Percentiles rank a stretch among this genome's conserved stretches.
These are phyloP conservation scores for Chaetura pelagica DNA, from an alignment of 2,113 vertebrate genomes.

Conservation along the genomic window DNA sequence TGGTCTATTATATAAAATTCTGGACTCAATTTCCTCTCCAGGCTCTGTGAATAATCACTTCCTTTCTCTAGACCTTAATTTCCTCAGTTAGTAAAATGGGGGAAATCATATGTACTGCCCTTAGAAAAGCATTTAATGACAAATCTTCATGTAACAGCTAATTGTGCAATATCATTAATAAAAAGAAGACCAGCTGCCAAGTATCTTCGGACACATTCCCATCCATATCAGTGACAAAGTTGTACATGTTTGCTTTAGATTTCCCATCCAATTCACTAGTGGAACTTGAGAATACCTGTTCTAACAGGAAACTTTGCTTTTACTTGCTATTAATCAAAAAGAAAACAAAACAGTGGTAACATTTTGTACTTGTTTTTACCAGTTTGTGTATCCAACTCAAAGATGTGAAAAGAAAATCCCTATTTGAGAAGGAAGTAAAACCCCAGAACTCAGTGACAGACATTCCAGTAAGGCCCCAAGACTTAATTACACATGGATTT, in stretches of 20 bases:
- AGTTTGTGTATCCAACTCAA: not conserved
- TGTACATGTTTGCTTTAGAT: not conserved
- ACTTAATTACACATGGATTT: not conserved
- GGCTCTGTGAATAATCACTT: conserved; percentile 18
- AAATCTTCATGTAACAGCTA: not conserved
- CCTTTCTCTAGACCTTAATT: not conserved
- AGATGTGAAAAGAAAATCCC: not conserved
- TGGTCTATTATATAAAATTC: not conserved
- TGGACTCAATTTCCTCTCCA: not conserved
- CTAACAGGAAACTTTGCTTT: not conserved
- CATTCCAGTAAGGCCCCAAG: not conserved
- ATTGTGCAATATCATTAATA: not conserved
- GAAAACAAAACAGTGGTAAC: not conserved
- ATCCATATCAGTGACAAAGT: not conserved
- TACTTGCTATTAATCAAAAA: not conserved
- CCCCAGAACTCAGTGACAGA: not conserved
- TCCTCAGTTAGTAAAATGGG: not conserved
- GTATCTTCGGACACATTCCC: not conserved
- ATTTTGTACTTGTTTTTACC: not conserved
- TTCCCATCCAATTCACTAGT: not conserved
- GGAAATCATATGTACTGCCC: not conserved
- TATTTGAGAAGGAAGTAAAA: not conserved
- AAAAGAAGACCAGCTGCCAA: not conserved
- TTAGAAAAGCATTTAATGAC: not conserved
- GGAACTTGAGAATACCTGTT: not conserved